Evolutionary conservation across 37 sponge, comb jelly and placozoan species (phyloP), one percentile per base, ranked within the genome.

Genomic region (Halichondria panicea): DNA sequence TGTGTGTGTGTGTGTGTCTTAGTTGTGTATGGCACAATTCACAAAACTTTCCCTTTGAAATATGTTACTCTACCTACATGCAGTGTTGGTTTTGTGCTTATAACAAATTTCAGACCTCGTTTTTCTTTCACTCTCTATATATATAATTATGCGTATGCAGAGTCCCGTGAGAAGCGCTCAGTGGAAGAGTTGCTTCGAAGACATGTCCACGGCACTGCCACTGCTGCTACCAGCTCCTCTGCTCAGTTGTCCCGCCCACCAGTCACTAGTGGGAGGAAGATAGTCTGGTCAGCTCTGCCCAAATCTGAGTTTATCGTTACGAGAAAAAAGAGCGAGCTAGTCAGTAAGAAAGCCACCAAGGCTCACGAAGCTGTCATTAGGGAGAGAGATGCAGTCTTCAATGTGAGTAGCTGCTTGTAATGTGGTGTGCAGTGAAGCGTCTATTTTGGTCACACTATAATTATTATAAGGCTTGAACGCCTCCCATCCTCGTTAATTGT

Each of bases 281-380:
- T 19, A 1, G 31, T 28, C 15, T 63, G 63, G 46, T 13, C 43
- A 12, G 45, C 13, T 31, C 22, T 68, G 24, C 43, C 45, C 38
- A 45, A 44, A 42, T 31, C 69, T 6, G 69, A 68, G 43, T 13
- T 38, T 25, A 68, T n/a, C 2, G 42, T 22, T 15, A 68, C 28
- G 24, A 68, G 19, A 37, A 30, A 41, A n/a, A 68, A 4, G 2
- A 5, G 43, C 27, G 19, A 12, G 21, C 38, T 46, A 12, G 28
- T 9, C 52, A 86, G 68, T 50, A 79, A 18, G 53, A 86, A 79
- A 34, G 19, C 15, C 22, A 74, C 68, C 3, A 4, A 39, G 4
- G 54, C 28, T 15, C 87, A 86, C 25, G 40, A 68, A 13, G 59
- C 45, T 13, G 81, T 86, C n/a, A 65, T 86, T 32, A 56, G 28